Percentiles rank a stretch among this genome's conserved stretches.
phyloP scores from a whole-genome alignment of 2,888 invertebrate genomes.

The Orthosia gothica region DNA sequence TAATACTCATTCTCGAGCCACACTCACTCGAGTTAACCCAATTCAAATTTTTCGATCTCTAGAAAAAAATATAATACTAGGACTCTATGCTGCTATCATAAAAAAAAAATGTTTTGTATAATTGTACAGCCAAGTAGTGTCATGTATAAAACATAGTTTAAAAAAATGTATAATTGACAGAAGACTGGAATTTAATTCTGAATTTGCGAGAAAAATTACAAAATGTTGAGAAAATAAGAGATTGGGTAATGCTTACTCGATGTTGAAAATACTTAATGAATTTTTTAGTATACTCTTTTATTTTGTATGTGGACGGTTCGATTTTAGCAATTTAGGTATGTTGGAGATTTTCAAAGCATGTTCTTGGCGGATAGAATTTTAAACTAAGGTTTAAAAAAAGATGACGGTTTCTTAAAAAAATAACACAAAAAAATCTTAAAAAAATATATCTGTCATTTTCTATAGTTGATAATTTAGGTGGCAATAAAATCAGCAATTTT shows the following conservation, averaged over 20 bases:
- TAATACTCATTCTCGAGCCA: slow-evolving; percentile 26
- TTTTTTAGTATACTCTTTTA: slow-evolving; percentile 44
- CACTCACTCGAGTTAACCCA: slow-evolving; percentile 43
- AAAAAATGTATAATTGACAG: slow-evolving; percentile 59
- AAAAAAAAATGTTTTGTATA: slow-evolving; percentile 55
- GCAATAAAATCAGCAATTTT: not conserved
- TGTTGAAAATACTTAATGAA: slow-evolving; percentile 59
- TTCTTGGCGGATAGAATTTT: slow-evolving; percentile 9
- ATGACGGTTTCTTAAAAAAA: not conserved
- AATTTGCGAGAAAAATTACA: slow-evolving; percentile 52
- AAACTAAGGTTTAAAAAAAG: not conserved
- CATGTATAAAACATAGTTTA: slow-evolving; percentile 57
- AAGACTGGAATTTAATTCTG: slow-evolving; percentile 63
- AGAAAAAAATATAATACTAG: slow-evolving; percentile 44
- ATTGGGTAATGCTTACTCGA: slow-evolving; percentile 46
- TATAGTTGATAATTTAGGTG: not conserved
- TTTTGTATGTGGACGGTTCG: slow-evolving; percentile 28
- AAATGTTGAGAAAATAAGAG: slow-evolving; percentile 32
- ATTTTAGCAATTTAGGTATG: slow-evolving; percentile 2
- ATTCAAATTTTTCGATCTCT: slow-evolving; percentile 64
- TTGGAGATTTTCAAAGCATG: not conserved
- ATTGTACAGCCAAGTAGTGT: slow-evolving; percentile 62
- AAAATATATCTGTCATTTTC: not conserved
- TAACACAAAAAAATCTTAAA: too few relatives aligned
- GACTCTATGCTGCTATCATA: slow-evolving; percentile 47